phyloP scores from a whole-genome alignment of 2,113 vertebrate species.

The Indicator indicator region DNA sequence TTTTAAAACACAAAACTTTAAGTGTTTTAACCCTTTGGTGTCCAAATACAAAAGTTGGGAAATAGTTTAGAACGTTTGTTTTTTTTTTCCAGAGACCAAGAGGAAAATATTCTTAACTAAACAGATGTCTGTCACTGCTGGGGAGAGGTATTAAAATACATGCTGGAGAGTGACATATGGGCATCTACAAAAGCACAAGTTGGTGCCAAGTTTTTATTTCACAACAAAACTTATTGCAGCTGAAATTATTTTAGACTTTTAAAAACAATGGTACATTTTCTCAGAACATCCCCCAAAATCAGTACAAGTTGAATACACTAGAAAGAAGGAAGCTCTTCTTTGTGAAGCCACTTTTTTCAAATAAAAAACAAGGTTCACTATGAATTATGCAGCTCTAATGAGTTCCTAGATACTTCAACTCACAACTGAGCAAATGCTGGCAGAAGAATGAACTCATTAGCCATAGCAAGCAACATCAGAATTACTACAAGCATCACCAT shows the following conservation, averaged over 20 bases:
- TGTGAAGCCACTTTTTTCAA: neutral
- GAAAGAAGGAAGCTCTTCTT: neutral
- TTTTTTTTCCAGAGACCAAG: slow-evolving; percentile 35
- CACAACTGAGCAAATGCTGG: neutral
- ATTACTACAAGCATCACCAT: neutral
- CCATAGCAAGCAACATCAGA: neutral
- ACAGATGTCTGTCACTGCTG: neutral
- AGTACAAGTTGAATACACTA: neutral
- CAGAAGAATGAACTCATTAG: neutral
- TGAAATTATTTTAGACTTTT: neutral
- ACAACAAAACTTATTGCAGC: slow-evolving; percentile 6
- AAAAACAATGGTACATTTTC: neutral
- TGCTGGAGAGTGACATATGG: slow-evolving; percentile 32
- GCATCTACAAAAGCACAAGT: slow-evolving; percentile 68
- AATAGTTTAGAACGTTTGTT: slow-evolving; percentile 30
- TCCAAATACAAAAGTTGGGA: slow-evolving; percentile 70
- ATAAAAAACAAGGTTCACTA: neutral
- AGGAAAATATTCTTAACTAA: slow-evolving; percentile 53
- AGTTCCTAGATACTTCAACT: neutral
- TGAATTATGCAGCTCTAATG: neutral
- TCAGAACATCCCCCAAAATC: neutral
- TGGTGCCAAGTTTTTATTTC: slow-evolving; percentile 83
- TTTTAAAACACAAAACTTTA: slow-evolving; percentile 44
- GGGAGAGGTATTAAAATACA: slow-evolving; percentile 28
- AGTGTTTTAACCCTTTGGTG: slow-evolving; percentile 84